Conservation (phyloP, 1,140 invertebrate species). For the Papilio machaon region DNA sequence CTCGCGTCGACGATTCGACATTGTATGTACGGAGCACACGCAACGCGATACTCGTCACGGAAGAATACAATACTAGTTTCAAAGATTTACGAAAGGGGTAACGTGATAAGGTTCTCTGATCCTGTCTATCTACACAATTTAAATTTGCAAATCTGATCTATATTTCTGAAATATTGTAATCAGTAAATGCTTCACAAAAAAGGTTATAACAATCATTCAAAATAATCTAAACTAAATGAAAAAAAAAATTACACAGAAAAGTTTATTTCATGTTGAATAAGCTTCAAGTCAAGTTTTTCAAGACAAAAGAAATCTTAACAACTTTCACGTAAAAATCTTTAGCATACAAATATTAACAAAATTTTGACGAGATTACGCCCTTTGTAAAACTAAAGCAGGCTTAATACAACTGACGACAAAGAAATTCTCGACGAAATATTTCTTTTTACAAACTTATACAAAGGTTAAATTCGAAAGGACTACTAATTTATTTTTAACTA, state of each 20-base stretch:
- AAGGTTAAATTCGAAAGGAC: not conserved
- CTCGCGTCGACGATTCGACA: no score
- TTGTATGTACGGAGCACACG: no score
- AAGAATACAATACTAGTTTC: no score
- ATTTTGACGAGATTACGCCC: constrained; percentile 14
- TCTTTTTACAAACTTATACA: not conserved
- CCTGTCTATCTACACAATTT: no score
- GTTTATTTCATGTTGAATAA: constrained; percentile 20
- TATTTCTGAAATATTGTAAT: no score
- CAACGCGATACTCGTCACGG: no score
- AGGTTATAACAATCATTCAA: not conserved
- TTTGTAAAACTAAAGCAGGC: constrained; percentile 22
- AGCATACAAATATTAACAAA: constrained; percentile 23
- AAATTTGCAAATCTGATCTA: no score
- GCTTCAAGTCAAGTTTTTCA: constrained; percentile 11
- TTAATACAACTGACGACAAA: constrained; percentile 17
- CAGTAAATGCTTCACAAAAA: not conserved
- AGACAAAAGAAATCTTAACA: constrained; percentile 23
- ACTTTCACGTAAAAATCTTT: constrained; percentile 9
- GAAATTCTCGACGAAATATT: not conserved
- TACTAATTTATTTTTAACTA: not conserved
- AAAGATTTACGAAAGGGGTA: no score
- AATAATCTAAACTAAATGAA: not conserved
- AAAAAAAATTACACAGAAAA: not conserved
- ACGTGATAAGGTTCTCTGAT: no score